Conservation (phyloP, 1,140 invertebrate species). For the Aphaenogaster rudis region DNA sequence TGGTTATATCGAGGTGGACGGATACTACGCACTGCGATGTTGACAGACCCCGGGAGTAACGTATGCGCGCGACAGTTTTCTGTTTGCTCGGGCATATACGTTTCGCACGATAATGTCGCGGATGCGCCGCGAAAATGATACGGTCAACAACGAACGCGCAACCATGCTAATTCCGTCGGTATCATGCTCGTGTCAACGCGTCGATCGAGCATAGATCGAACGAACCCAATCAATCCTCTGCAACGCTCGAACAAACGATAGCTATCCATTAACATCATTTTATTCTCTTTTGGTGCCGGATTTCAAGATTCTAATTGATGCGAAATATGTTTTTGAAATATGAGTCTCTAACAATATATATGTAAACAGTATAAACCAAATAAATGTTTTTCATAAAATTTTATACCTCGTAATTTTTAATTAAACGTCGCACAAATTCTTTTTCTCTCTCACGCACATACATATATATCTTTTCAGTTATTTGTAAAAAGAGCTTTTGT, state of each 20-base stretch:
- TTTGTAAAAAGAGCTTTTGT: neutral
- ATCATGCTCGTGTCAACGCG: constrained; percentile 2
- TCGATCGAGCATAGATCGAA: constrained; percentile 11
- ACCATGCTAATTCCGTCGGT: constrained; percentile 39
- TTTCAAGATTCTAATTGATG: neutral
- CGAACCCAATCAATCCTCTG: constrained; percentile 1
- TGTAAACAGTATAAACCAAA: neutral
- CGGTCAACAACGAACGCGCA: constrained; percentile 41
- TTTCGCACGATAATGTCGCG: constrained; percentile 68
- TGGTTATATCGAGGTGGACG: constrained; percentile 37
- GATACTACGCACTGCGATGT: constrained; percentile 50
- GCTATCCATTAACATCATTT: neutral
- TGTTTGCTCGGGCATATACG: constrained; percentile 67
- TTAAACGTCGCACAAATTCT: neutral
- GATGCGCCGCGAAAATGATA: constrained; percentile 71
- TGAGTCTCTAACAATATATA: neutral
- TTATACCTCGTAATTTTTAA: neutral
- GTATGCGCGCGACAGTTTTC: constrained; percentile 59
- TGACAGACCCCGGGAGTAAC: constrained; percentile 58
- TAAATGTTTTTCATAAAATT: constrained; percentile 9
- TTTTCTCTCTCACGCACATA: neutral
- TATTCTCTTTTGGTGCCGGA: neutral
- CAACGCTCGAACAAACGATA: neutral
- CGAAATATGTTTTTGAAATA: neutral
- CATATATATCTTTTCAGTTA: neutral